A percentile compares a stretch with the other conserved stretches of the same genome.
phyloP scores from a whole-genome alignment of 2,113 vertebrate genomes.

The Poicephalus meyeri region DNA sequence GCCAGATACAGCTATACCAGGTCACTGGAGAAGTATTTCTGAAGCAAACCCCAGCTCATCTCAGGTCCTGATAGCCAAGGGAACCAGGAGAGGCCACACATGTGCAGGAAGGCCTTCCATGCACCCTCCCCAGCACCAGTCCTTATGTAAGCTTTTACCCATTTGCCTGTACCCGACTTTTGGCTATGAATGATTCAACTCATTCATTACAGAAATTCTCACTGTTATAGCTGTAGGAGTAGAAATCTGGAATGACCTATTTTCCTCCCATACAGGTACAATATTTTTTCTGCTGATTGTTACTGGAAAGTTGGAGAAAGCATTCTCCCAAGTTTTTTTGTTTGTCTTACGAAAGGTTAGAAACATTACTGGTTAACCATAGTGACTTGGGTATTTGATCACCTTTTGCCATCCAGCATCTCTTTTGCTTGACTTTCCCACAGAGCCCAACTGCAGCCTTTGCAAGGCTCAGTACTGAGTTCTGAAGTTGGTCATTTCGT shows the following conservation, averaged over 20 bases:
- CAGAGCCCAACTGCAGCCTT: background rate
- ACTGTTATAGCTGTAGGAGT: background rate
- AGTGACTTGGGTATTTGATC: background rate
- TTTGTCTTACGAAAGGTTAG: background rate
- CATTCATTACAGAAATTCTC: background rate
- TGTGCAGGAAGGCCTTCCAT: background rate
- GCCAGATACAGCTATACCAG: background rate
- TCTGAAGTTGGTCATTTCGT: background rate
- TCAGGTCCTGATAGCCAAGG: background rate
- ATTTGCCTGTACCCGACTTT: background rate
- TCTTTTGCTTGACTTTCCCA: background rate
- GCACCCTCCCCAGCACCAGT: background rate
- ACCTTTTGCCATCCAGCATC: background rate
- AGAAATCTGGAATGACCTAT: background rate
- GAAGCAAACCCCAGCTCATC: background rate
- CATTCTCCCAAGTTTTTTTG: background rate
- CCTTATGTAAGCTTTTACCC: background rate
- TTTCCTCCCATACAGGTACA: background rate
- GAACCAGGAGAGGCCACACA: background rate
- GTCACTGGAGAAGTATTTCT: background rate
- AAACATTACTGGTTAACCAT: background rate
- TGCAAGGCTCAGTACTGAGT: background rate
- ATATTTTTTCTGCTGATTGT: background rate
- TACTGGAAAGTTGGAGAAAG: background rate
- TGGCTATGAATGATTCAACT: background rate